A percentile compares a stretch with the other conserved stretches of the same genome.
phyloP scores from a whole-genome alignment of 2,888 invertebrate genomes.

The Oxystoma pomonae region DNA sequence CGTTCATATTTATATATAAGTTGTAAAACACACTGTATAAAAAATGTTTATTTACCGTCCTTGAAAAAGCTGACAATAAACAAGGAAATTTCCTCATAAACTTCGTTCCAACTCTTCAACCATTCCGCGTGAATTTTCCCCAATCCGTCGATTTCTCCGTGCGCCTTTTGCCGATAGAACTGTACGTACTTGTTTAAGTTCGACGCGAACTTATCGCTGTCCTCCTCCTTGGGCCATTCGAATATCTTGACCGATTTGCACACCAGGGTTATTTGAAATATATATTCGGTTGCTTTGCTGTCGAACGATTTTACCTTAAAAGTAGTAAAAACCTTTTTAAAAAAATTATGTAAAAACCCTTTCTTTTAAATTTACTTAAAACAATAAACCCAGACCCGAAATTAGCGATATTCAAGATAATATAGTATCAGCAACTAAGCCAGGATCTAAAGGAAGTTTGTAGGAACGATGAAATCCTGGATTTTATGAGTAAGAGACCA shows the following conservation, averaged over 20 bases:
- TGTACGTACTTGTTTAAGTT: constrained; percentile 20
- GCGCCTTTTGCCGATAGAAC: constrained; percentile 21
- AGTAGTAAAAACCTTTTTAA: no score
- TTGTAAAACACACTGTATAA: no score
- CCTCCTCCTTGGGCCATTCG: constrained; percentile 19
- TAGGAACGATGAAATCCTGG: no score
- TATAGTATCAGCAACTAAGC: no score
- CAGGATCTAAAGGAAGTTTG: no score
- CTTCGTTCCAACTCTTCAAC: constrained; percentile 19
- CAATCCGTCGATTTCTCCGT: constrained; percentile 16
- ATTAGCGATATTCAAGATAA: no score
- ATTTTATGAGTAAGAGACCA: no score
- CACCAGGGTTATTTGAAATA: constrained; percentile 20
- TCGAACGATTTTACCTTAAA: constrained; percentile 8
- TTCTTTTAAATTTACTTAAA: no score
- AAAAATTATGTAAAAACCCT: no score
- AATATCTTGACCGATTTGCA: constrained; percentile 19
- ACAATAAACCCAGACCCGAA: no score
- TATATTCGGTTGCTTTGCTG: constrained; percentile 15
- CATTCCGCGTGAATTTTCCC: constrained; percentile 18
- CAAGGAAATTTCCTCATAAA: constrained; percentile 20
- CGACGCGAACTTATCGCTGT: constrained; percentile 15
- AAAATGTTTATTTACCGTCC: constrained; percentile 12
- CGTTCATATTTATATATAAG: no score
- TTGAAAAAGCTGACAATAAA: constrained; percentile 19